A percentile compares a stretch with the other conserved stretches of the same genome.
phyloP scores from a whole-genome alignment of 2,888 invertebrate species.

The Protodeltote pygarga region DNA sequence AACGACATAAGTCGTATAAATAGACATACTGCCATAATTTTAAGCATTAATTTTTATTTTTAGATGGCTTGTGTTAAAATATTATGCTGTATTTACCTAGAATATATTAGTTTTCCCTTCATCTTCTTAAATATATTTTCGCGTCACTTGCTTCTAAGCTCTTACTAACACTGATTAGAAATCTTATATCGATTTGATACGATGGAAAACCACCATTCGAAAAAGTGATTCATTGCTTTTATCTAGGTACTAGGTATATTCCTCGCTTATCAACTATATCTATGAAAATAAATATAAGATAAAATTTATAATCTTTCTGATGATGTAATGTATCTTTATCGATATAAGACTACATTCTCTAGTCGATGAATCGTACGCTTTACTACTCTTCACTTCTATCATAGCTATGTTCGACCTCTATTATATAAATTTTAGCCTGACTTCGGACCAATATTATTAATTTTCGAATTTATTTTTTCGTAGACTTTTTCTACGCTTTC shows the following conservation, averaged over 20 bases:
- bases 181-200: constrained; percentile 49
- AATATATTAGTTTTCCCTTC: constrained; percentile 1
- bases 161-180: constrained; percentile 5
- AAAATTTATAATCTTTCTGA: background rate
- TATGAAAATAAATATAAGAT: background rate
- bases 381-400: constrained; percentile 19
- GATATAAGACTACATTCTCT: constrained; percentile 29
- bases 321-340: constrained; percentile 29
- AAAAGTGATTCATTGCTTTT: no score
- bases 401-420: constrained; percentile 31
- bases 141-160: constrained; percentile 12
- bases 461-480: constrained; percentile 73
- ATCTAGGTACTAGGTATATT: no score
- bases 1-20: constrained; percentile 29
- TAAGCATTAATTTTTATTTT: constrained; percentile 62
- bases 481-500: constrained; percentile 64
- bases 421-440: constrained; percentile 57
- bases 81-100: constrained; percentile 31
- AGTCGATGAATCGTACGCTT: constrained; percentile 30
- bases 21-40: constrained; percentile 64
- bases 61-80: constrained; percentile 48
- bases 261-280: background rate
- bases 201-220: background rate
- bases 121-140: constrained; percentile 3
- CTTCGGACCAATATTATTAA: constrained; percentile 75